Conservation (phyloP, 2,113 vertebrate genomes). For the Cricetomys ansorgei region DNA sequence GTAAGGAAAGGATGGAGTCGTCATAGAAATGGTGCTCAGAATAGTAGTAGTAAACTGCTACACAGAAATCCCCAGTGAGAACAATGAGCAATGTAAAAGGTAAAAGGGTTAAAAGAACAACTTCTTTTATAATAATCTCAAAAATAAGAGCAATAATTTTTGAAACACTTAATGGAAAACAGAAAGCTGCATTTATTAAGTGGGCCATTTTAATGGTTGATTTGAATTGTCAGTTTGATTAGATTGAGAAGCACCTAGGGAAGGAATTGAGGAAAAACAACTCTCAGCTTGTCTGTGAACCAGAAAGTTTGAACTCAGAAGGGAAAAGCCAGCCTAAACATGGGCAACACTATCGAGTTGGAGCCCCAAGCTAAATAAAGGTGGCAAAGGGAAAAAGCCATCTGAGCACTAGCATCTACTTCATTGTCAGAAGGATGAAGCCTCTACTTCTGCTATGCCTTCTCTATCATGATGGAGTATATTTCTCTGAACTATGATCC, state of each 20-base stretch:
- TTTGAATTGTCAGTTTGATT: neutral
- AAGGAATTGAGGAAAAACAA: neutral
- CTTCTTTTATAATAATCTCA: neutral
- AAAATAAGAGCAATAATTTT: neutral
- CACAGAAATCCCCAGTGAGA: neutral
- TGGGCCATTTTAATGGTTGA: neutral
- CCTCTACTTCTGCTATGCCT: neutral
- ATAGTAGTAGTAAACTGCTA: neutral
- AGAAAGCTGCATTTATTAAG: neutral
- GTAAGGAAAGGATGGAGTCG: neutral
- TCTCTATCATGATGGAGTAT: neutral
- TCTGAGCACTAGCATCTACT: neutral
- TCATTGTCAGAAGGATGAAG: neutral
- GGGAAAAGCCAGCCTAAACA: neutral
- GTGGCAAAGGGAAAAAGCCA: neutral
- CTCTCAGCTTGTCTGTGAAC: neutral
- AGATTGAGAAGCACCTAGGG: neutral
- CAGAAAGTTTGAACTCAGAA: neutral
- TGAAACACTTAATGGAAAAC: neutral
- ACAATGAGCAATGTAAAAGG: neutral
- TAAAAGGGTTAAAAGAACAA: neutral
- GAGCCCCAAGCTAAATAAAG: neutral
- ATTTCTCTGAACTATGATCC: neutral
- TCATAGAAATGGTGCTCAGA: neutral
- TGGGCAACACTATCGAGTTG: neutral